Base-by-base conservation (phyloP, 2,113 vertebrate genomes). In the Polypterus bichir region DNA sequence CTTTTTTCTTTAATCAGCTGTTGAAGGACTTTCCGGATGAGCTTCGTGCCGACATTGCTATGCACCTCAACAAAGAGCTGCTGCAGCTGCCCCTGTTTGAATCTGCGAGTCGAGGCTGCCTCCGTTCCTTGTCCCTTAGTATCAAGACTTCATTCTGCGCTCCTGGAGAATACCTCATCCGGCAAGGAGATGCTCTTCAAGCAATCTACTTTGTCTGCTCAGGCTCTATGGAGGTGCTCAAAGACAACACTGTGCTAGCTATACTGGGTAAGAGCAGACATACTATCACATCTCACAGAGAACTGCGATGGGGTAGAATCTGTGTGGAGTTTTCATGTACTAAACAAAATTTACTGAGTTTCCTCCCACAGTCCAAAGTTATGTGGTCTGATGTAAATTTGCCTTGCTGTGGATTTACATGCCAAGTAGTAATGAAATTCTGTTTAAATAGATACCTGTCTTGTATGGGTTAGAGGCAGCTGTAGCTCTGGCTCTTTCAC, bases 191-290 rank as follows among this genome's bases (percentile, higher is more conserved):
- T 10, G 84, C 84, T 2, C 78, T 86, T 10, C 84, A 84, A 72
- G 84, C 84, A 4, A 84, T 86, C 65, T 86, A 86, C 74, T 86
- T 86, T 3, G 84, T 85, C 0, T 86, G 84, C 70, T 86, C 83
- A 0, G 84, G 84, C 6, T 86, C 84, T 65, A 85, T 86, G 84
- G 84, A 85, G 65, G 84, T 85, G 0, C 70, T 86, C 54, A 86
- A 85, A 73, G 83, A 86, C 64, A 81, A 76, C 77, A 86, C 81
- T 0, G 84, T 86, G 60, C 70, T 84, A 7, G 83, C 83, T 44
- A 86, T 86, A 62, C 70, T 86, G 53, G 84, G 84, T 85, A 73
- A 49, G 73, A 57, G 9, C 46, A 62, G 5, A 47, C 5, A 47
- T 10, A 55, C 48, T 27, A 27, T 27, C 27, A 27, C 27, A 27